Evolutionary conservation across 2,888 invertebrate genomes (phyloP), one percentile per base, ranked within the genome.

Genomic region (Troides helena): DNA sequence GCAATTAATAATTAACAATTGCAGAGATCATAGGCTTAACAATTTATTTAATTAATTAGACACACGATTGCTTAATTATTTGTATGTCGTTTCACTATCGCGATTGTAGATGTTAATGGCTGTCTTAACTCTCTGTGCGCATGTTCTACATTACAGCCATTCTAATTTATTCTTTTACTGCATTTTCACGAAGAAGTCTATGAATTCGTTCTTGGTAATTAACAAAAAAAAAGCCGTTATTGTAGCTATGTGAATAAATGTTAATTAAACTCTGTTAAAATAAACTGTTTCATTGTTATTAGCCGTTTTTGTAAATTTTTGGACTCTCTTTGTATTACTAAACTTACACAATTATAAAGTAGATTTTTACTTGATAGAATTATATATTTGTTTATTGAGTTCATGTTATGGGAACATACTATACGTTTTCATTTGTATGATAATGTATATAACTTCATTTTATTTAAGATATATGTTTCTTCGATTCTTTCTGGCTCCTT

Each of bases 1-100:
- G 81, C 81, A 80, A 84, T 83, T 81, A 77, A 78, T 73, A 82
- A 82, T 79, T 80, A 78, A 74, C 76, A 58, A 58, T 58, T 58
- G n/a, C 23, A 66, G 25, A 72, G 68, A 76, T 73, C 78, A 77
- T 77, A 68, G 65, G 53, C 36, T 68, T 67, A 72, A 74, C 75
- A 76, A 58, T 23, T 50, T 36, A 61, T 2, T 58, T 68, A 60
- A 67, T 62, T 65, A 62, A 62, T 72, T 73, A 73, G 67, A 72
- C 70, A 53, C n/a, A n/a, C 53, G 53, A 53, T 53, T 53, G n/a
- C 53, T 23, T 58, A 58, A 23, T 58, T 71, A 67, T 72, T 72
- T 66, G 58, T 65, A 6, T 53, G 10, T 50, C 4, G 50, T 50
- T 50, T 18, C 14, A 50, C 1, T 17, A 53, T n/a, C 18, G 53